Conservation (phyloP, 37 sponge, comb jelly and placozoan species). For the Petrosia ficiformis region DNA sequence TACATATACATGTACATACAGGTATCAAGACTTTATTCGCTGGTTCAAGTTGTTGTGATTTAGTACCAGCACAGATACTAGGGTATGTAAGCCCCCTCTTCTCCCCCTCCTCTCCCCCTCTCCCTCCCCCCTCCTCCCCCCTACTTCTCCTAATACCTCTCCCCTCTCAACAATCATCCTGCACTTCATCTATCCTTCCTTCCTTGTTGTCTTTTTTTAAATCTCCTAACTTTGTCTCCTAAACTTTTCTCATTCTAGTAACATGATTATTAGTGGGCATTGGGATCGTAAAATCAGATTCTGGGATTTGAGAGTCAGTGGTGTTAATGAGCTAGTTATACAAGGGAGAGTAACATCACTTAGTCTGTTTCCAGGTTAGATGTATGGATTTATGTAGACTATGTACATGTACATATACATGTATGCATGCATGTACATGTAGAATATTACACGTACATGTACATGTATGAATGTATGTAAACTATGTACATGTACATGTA, state of each 20-base stretch:
- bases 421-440: neutral
- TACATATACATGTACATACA: conserved; percentile 12
- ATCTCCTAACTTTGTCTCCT: too few species aligned
- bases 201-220: too few species aligned
- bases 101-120: too few species aligned
- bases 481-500: too few species aligned
- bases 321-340: conserved; percentile 71
- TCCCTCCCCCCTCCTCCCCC: too few species aligned
- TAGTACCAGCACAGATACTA: conserved; percentile 69
- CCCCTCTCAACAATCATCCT: too few species aligned
- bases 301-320: conserved; percentile 66
- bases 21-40: conserved; percentile 87
- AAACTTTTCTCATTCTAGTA: conserved; percentile 8
- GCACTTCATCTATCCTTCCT: too few species aligned
- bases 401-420: neutral
- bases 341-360: conserved; percentile 90
- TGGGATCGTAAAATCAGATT: conserved; percentile 91
- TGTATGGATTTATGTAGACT: too few species aligned
- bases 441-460: too few species aligned
- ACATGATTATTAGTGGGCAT: conserved; percentile 87
- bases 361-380: conserved; percentile 66
- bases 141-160: too few species aligned
- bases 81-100: too few species aligned
- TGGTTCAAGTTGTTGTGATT: conserved; percentile 95
- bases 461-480: too few species aligned